phyloP scores from a whole-genome alignment of 2,113 vertebrate genomes.

The Calyptomena viridis region DNA sequence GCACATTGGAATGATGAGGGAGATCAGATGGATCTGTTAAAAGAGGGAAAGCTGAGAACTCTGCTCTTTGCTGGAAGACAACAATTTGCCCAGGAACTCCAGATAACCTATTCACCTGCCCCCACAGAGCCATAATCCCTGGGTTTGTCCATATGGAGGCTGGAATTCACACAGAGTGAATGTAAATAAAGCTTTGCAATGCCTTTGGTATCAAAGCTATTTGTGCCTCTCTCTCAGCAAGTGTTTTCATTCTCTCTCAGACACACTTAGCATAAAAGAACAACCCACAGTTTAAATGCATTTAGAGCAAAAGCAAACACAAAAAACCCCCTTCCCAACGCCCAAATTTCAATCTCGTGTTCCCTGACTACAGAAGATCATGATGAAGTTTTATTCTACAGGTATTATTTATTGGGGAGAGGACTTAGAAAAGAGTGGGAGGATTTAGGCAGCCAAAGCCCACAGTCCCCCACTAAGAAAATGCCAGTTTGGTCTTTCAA shows the following conservation, averaged over 20 bases:
- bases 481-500: not conserved
- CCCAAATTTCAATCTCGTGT: not conserved
- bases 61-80: slow-evolving; percentile 39
- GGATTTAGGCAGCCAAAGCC: not conserved
- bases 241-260: slow-evolving; percentile 66
- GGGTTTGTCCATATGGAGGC: slow-evolving; percentile 63
- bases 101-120: slow-evolving; percentile 61
- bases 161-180: slow-evolving; percentile 51
- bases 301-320: not conserved
- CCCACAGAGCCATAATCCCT: slow-evolving; percentile 38
- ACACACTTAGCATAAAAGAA: slow-evolving; percentile 69
- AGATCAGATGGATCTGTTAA: slow-evolving; percentile 8
- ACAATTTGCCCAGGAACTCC: slow-evolving; percentile 49
- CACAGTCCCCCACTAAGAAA: not conserved
- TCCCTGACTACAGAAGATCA: not conserved
- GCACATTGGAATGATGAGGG: not conserved
- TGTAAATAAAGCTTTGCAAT: slow-evolving; percentile 74
- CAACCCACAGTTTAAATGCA: slow-evolving; percentile 61
- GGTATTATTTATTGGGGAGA: not conserved
- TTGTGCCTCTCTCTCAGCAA: slow-evolving; percentile 72
- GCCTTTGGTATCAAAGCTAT: slow-evolving; percentile 59
- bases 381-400: not conserved
- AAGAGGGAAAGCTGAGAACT: slow-evolving; percentile 36
- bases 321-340: not conserved
- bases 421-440: not conserved